Conservation (phyloP, 1,140 invertebrate genomes). For the Amyelois transitella region DNA sequence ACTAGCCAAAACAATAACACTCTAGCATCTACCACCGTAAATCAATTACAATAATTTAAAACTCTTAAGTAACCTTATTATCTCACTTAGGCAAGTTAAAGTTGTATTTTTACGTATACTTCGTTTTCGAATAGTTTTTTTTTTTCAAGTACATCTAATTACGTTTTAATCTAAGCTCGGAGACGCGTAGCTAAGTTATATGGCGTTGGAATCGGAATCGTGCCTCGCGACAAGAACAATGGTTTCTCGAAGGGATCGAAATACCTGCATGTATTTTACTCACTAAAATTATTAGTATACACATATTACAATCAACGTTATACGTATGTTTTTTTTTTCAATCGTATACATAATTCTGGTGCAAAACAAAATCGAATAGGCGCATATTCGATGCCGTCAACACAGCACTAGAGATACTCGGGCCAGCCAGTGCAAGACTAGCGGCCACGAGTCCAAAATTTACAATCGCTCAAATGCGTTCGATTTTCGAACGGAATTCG, state of each 20-base stretch:
- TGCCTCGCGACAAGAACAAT: slow-evolving; percentile 26
- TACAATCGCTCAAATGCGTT: slow-evolving; percentile 4
- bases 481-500: slow-evolving; percentile 22
- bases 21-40: slow-evolving; percentile 67
- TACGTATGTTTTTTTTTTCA: slow-evolving; percentile 66
- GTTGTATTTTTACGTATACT: slow-evolving; percentile 71
- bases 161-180: slow-evolving; percentile 65
- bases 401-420: not conserved
- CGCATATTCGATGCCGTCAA: slow-evolving; percentile 27
- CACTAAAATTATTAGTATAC: slow-evolving; percentile 65
- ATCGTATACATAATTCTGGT: slow-evolving; percentile 72
- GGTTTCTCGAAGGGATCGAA: slow-evolving; percentile 22
- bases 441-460: slow-evolving; percentile 14
- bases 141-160: slow-evolving; percentile 52
- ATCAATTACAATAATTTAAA: slow-evolving; percentile 71
- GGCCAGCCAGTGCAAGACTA: not conserved
- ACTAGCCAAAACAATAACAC: slow-evolving; percentile 62
- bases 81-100: slow-evolving; percentile 73
- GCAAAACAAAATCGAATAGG: slow-evolving; percentile 57
- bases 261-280: slow-evolving; percentile 29
- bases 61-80: slow-evolving; percentile 66
- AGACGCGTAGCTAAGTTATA: slow-evolving; percentile 43
- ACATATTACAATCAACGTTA: slow-evolving; percentile 73
- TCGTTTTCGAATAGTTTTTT: slow-evolving; percentile 68
- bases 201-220: slow-evolving; percentile 27